Evolutionary conservation across 2,113 vertebrate genomes (phyloP), one percentile per base, ranked within the genome.

Genomic region (Megalops atlanticus): DNA sequence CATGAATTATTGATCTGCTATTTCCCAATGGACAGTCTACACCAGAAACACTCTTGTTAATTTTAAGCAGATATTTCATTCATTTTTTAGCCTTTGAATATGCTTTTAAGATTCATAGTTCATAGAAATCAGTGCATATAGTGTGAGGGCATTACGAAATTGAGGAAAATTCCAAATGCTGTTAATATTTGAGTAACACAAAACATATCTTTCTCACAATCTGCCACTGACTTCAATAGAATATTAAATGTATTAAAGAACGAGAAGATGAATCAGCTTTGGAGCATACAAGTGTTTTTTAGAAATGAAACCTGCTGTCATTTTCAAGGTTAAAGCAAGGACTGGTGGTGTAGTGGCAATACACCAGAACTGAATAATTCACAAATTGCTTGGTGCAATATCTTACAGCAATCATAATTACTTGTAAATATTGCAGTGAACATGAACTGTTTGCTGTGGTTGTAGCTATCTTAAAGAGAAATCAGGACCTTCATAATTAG

Each of bases 1-100:
- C 14, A 40, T 74, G 39, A 74, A 74, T 43, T 27, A 74, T 74
- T 74, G 3, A 74, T 16, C 72, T 74, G 21, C 39, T 74, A 40
- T 74, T 38, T 12, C 38, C 40, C 2, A 74, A 40, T 18, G 7
- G 2, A 39, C n/a, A 27, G 36, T 74, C 1, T n/a, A 36, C 18
- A 33, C 18, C 72, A 74, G 72, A 21, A 8, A n/a, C 4, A 7
- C 18, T 14, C 7, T 21, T 74, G 72, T 21, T 2, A 10, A 74
- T n/a, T 41, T 39, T 74, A 40, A 41, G 14, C 31, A 33, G 33
- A 4, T 31, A 71, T 71, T 71, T 27, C 33, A 14, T 71, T 71
- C 31, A 71, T 71, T 71, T 71, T 43, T 74, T 16, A n/a, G 21
- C n/a, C 39, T 27, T 41, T 24, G 21, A 41, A 6, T 24, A 4